phyloP scores from a whole-genome alignment of 1,140 invertebrate genomes.

The Aphelenchoides besseyi region DNA sequence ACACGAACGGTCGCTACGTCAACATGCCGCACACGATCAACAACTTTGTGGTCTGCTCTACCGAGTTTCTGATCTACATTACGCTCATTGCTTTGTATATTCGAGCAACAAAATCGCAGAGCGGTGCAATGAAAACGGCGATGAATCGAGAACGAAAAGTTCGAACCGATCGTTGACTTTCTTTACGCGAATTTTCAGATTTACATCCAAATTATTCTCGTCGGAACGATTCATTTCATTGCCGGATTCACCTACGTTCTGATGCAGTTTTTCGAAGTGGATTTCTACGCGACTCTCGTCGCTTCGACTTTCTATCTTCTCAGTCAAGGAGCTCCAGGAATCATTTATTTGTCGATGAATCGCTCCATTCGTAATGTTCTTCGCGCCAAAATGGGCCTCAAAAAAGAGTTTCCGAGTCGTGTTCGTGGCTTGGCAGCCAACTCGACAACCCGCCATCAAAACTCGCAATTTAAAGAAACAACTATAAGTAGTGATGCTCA shows the following conservation, averaged over 20 bases:
- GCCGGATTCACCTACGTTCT: neutral
- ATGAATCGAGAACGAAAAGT: neutral
- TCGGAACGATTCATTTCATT: constrained; percentile 12
- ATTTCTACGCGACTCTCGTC: constrained; percentile 3
- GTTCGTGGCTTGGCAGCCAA: too few species aligned
- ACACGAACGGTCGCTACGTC: neutral
- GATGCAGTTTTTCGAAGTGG: neutral
- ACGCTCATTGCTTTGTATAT: constrained; percentile 15
- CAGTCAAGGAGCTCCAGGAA: neutral
- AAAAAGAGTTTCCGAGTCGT: too few species aligned
- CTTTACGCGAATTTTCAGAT: neutral
- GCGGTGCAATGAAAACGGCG: neutral
- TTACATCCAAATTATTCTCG: constrained; percentile 5
- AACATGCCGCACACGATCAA: constrained; percentile 9
- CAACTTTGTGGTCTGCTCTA: constrained; percentile 1
- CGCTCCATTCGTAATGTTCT: constrained; percentile 2
- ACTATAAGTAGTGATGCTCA: too few species aligned
- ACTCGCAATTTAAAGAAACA: too few species aligned
- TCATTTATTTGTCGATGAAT: constrained; percentile 6
- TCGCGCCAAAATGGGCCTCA: neutral
- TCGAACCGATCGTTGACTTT: neutral
- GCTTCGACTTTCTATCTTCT: constrained; percentile 10
- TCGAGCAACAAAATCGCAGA: neutral
- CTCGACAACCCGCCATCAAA: too few species aligned
- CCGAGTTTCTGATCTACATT: constrained; percentile 8